A percentile compares a stretch with the other conserved stretches of the same genome.
phyloP scores from a whole-genome alignment of 2,888 invertebrate genomes.

The Orthosia gracilis region DNA sequence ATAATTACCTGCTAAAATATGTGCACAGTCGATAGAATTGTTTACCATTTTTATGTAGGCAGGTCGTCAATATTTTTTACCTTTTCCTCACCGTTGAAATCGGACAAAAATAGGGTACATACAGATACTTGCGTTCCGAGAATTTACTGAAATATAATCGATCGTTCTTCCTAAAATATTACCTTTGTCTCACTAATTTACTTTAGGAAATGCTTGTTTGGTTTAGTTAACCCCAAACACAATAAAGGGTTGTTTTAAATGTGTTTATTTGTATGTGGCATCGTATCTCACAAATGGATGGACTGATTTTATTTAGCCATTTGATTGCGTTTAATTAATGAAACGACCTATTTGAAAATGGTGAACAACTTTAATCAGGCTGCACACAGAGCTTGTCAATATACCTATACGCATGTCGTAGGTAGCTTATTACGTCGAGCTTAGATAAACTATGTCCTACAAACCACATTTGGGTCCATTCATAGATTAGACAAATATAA shows the following conservation, averaged over 20 bases:
- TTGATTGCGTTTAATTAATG: background rate
- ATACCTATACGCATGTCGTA: conserved; percentile 54
- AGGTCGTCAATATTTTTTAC: background rate
- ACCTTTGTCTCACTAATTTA: background rate
- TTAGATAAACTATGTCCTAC: conserved; percentile 60
- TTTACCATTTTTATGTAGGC: conserved; percentile 9
- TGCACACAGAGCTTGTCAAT: conserved; percentile 43
- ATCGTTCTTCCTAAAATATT: background rate
- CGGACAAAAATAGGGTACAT: background rate
- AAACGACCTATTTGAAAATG: background rate
- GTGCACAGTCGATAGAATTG: conserved; percentile 33
- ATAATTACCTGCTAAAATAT: background rate
- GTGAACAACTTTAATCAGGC: conserved; percentile 1
- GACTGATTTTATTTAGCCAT: background rate
- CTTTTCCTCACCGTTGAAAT: background rate
- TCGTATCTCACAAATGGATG: background rate
- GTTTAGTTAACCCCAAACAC: background rate
- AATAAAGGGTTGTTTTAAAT: background rate
- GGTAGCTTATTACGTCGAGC: conserved; percentile 65
- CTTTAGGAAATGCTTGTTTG: background rate
- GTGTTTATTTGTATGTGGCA: background rate
- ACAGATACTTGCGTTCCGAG: background rate
- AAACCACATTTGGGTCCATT: conserved; percentile 71
- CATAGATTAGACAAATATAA: conserved; percentile 55
- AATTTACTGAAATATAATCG: background rate